A percentile compares a stretch with the other conserved stretches of the same genome.
These are phyloP conservation scores for Theonella swinhoei DNA, from an alignment of 37 sponge, comb jelly and placozoan species.

Conservation along the genomic window DNA sequence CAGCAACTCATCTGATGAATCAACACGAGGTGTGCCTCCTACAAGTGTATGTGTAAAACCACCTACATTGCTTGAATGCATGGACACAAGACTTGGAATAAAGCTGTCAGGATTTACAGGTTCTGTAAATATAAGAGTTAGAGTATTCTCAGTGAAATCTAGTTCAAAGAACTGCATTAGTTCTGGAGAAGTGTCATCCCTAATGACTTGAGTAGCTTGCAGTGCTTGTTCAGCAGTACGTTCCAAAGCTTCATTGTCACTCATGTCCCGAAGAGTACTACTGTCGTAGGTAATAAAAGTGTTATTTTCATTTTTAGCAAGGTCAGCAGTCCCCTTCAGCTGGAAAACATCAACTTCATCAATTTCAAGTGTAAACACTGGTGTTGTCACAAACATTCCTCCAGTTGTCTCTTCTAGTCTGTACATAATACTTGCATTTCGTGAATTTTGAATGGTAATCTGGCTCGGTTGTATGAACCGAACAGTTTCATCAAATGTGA, in stretches of 20 bases:
- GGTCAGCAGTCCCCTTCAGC: conserved; percentile 65
- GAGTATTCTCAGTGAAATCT: conserved; percentile 66
- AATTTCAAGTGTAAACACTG: conserved; percentile 40
- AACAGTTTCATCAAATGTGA: conserved; percentile 84
- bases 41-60: conserved; percentile 59
- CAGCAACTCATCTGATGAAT: conserved; percentile 42
- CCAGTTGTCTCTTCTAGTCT: conserved; percentile 31
- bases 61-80: conserved; percentile 51
- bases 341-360: conserved; percentile 51
- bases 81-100: conserved; percentile 33
- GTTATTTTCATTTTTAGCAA: conserved; percentile 69
- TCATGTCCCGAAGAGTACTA: conserved; percentile 42
- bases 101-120: conserved; percentile 82
- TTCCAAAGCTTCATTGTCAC: conserved; percentile 34
- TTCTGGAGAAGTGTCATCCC: conserved; percentile 62
- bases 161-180: conserved; percentile 50
- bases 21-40: conserved; percentile 69
- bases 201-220: conserved; percentile 66
- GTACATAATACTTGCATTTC: conserved; percentile 65
- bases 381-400: neutral
- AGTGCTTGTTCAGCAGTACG: conserved; percentile 77
- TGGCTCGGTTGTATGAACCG: conserved; percentile 15
- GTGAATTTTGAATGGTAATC: conserved; percentile 74
- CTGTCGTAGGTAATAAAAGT: conserved; percentile 68
- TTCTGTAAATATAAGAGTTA: conserved; percentile 76